These are phyloP conservation scores for Odocoileus hemionus DNA, from an alignment of 2,113 vertebrate genomes.

Conservation along the genomic window DNA sequence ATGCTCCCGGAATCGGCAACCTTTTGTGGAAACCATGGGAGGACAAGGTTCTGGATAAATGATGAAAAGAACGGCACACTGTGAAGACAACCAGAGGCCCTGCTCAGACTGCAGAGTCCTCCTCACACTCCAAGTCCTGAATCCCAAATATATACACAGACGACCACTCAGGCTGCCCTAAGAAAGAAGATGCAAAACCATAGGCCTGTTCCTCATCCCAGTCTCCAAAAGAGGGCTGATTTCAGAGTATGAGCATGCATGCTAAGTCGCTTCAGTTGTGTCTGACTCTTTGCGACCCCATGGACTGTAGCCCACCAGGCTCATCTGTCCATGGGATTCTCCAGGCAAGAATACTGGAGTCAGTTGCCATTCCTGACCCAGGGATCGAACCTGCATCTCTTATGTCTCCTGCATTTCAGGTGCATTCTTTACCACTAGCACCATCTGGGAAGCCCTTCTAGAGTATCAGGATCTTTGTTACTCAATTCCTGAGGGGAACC, in stretches of 20 bases:
- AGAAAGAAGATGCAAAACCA: not conserved
- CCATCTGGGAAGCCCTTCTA: not conserved
- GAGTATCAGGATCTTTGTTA: not conserved
- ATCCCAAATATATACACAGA: not conserved
- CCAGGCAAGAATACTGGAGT: not conserved
- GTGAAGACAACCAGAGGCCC: not conserved
- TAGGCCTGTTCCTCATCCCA: not conserved
- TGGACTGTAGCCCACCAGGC: not conserved
- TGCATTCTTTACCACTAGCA: not conserved
- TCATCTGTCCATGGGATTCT: not conserved
- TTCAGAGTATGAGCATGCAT: not conserved
- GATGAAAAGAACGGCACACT: not conserved
- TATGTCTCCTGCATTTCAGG: not conserved
- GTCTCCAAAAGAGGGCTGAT: not conserved
- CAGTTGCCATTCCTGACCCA: not conserved
- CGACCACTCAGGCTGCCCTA: not conserved
- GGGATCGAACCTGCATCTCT: not conserved
- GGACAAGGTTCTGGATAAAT: not conserved
- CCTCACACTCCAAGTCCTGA: not conserved
- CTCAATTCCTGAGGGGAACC: not conserved
- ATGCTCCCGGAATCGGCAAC: conserved; percentile 16
- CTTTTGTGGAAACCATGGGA: conserved; percentile 27
- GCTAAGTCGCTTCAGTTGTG: not conserved
- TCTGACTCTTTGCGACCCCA: not conserved
- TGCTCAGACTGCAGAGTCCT: not conserved